Percentiles rank a stretch among this genome's conserved stretches.
Evolutionary conservation across 2,797 vertebrate genomes (phyloP).

Genomic region (Halcyon chelicuti): DNA sequence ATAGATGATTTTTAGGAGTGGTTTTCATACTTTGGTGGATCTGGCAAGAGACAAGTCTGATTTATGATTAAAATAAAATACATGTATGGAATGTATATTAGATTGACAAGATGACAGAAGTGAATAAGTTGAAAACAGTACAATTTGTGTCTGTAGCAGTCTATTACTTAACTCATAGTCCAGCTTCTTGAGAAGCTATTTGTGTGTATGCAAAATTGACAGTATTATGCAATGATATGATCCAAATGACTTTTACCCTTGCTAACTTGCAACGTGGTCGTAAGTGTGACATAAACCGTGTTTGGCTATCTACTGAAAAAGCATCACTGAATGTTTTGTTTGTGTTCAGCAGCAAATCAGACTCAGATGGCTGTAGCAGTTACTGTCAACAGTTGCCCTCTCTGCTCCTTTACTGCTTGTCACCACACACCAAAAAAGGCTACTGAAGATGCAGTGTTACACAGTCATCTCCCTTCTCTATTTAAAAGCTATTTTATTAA

Average conservation of each 20-base stretch:
- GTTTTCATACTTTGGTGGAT: neutral
- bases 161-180: neutral
- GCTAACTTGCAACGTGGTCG: neutral
- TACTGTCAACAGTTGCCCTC: neutral
- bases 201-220: neutral
- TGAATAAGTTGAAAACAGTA: neutral
- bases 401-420: neutral
- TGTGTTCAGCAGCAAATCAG: neutral
- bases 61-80: neutral
- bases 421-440: neutral
- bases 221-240: rapidly evolving
- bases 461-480: neutral
- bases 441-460: neutral
- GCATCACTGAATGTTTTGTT: neutral
- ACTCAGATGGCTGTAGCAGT: neutral
- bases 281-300: neutral
- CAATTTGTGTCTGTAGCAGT: neutral
- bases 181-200: neutral
- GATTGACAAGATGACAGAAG: neutral
- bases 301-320: neutral
- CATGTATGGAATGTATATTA: neutral
- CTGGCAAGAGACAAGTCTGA: neutral
- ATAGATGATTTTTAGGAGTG: neutral
- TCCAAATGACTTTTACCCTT: neutral
- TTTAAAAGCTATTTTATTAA: neutral